A percentile compares a stretch with the other conserved stretches of the same genome.
Conservation (phyloP, 2,113 vertebrate genomes). For the Acrocephalus kingi region DNA sequence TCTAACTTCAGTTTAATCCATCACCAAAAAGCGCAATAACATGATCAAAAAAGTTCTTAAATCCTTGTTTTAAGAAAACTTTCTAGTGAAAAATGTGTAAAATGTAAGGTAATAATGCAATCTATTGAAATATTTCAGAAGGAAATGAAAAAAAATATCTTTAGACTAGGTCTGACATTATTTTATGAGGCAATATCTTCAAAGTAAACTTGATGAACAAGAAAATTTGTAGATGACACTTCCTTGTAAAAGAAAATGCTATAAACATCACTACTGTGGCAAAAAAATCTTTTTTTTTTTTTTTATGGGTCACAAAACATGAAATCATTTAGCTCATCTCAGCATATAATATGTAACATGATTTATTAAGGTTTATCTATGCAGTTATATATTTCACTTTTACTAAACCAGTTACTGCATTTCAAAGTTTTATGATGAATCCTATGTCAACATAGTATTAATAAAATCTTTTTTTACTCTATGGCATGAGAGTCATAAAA, state of each 20-base stretch:
- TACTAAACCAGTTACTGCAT: background rate
- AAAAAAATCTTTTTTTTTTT: background rate
- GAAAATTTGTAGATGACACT: background rate
- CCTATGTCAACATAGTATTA: background rate
- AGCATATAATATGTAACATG: background rate
- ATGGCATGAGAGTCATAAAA: background rate
- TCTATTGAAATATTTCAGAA: background rate
- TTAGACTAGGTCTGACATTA: background rate
- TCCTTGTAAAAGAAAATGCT: background rate
- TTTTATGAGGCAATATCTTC: background rate
- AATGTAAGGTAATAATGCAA: background rate
- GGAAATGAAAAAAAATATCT: background rate
- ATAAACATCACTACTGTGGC: background rate
- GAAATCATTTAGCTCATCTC: background rate
- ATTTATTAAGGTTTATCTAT: background rate
- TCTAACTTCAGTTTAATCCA: background rate
- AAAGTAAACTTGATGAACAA: background rate
- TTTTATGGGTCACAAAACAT: background rate
- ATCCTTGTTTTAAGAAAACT: background rate
- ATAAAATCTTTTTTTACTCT: background rate
- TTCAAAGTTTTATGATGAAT: slow-evolving; percentile 15
- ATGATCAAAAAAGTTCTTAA: background rate
- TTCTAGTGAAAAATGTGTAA: background rate
- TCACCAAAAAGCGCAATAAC: background rate
- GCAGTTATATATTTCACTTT: slow-evolving; percentile 1